These are phyloP conservation scores for Rhinopomastus cyanomelas DNA, from an alignment of 2,113 vertebrate species.

Conservation along the genomic window DNA sequence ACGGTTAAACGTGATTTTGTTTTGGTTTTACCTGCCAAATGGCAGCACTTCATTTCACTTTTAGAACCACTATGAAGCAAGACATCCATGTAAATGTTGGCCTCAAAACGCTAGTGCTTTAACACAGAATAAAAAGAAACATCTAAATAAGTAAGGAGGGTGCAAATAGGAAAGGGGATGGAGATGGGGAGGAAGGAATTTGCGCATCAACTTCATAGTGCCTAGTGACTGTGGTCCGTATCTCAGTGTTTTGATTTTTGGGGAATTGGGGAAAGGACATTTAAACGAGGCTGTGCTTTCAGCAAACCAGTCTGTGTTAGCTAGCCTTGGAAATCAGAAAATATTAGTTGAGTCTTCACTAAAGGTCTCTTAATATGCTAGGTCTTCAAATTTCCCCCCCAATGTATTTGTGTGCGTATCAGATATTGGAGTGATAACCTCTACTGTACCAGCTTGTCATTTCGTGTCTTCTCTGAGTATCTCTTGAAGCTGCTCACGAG, in stretches of 20 bases:
- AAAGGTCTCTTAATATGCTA: conserved; percentile 40
- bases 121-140: not conserved
- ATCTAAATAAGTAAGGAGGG: conserved; percentile 44
- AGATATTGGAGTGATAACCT: not conserved
- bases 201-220: not conserved
- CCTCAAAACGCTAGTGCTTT: conserved; percentile 1
- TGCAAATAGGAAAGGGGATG: conserved; percentile 62
- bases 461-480: conserved; percentile 23
- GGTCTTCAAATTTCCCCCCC: conserved; percentile 20
- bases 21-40: not conserved
- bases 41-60: not conserved
- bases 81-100: not conserved
- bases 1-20: not conserved
- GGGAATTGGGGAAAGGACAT: not conserved
- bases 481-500: conserved; percentile 21
- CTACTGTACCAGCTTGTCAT: conserved; percentile 4
- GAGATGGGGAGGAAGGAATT: conserved; percentile 69
- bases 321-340: not conserved
- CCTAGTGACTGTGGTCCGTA: not conserved
- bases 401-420: not conserved
- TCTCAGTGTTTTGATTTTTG: not conserved
- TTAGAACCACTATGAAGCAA: not conserved
- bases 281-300: not conserved
- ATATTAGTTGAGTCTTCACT: not conserved
- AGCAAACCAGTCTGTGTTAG: conserved; percentile 19